Evolutionary conservation across 2,113 vertebrate species (phyloP), one percentile per base, ranked within the genome.

Genomic region (Trogon melanurus): DNA sequence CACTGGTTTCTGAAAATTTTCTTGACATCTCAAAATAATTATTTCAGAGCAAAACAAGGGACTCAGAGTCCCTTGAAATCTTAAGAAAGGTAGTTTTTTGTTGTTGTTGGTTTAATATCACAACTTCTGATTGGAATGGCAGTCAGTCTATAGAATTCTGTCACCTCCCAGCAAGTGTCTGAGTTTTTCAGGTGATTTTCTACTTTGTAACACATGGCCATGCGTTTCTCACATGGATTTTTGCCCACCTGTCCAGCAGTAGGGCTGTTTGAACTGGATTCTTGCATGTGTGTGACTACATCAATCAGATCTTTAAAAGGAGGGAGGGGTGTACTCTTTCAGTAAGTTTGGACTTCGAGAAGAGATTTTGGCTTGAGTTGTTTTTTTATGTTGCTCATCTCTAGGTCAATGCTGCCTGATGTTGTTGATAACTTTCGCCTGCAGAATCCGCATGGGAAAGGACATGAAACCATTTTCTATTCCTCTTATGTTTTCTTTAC

Each of bases 391-490:
- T 85, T 79, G 11, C 70, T 86, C 93, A 13, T 67, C 88, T 81
- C 74, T 94, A 99, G 99, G 99, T 99, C 99, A 14, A 99, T 99
- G 99, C 97, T 99, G 88, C 99, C 99, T 32, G 99, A 99, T 51
- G 98, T 99, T 89, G 98, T 99, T 61, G 99, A 99, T 90, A 98
- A 99, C 95, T 99, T 99, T 96, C 98, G 99, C 84, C 93, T 98
- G 97, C 98, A 97, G 88, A 99, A 99, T 95, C 98, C 98, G 71
- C 97, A 96, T 79, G 97, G 73, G 4, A 98, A 98, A 72, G 98
- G 99, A 76, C 98, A 99, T 15, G 99, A 99, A 97, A 99, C 99
- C 81, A 99, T 99, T 97, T 99, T 99, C 98, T 99, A 99, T 96
- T 99, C 99, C 6, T 99, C 99, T 92, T 99, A 99, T 1, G 98